Evolutionary conservation across 2,888 invertebrate species (phyloP).

Genomic region (Pollenia griseotomentosa): DNA sequence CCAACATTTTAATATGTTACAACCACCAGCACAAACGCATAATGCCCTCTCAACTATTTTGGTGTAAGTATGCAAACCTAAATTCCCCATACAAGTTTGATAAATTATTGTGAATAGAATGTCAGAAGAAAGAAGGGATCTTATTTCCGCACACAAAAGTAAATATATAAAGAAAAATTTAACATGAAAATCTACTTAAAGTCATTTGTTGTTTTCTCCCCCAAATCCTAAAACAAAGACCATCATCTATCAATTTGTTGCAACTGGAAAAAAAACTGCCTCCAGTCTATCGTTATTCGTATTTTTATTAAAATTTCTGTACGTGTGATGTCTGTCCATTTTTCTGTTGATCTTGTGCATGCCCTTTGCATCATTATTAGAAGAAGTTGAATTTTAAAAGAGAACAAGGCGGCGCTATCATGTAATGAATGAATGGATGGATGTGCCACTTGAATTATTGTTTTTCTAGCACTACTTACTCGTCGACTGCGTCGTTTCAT

Average conservation of each 20-base stretch:
- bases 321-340: conserved; percentile 4
- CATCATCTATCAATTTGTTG: conserved; percentile 57
- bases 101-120: conserved; percentile 27
- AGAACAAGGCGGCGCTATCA: conserved; percentile 65
- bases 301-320: conserved; percentile 36
- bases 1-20: too few species aligned
- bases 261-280: conserved; percentile 23
- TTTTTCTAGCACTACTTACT: neutral
- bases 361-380: conserved; percentile 55
- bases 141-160: conserved; percentile 58
- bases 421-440: conserved; percentile 43
- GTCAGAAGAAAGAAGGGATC: conserved; percentile 31
- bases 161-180: conserved; percentile 14
- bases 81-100: conserved; percentile 21
- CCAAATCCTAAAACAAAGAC: conserved; percentile 54
- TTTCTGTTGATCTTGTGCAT: conserved; percentile 57
- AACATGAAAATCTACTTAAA: conserved; percentile 43
- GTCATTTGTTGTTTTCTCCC: conserved; percentile 39
- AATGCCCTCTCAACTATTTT: too few species aligned
- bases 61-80: too few species aligned
- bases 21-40: too few species aligned
- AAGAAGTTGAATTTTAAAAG: conserved; percentile 33
- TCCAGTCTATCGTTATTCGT: conserved; percentile 37
- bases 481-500: neutral
- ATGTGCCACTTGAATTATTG: conserved; percentile 20